Evolutionary conservation across 2,797 vertebrate species (phyloP).

Genomic region (Galago senegalensis): DNA sequence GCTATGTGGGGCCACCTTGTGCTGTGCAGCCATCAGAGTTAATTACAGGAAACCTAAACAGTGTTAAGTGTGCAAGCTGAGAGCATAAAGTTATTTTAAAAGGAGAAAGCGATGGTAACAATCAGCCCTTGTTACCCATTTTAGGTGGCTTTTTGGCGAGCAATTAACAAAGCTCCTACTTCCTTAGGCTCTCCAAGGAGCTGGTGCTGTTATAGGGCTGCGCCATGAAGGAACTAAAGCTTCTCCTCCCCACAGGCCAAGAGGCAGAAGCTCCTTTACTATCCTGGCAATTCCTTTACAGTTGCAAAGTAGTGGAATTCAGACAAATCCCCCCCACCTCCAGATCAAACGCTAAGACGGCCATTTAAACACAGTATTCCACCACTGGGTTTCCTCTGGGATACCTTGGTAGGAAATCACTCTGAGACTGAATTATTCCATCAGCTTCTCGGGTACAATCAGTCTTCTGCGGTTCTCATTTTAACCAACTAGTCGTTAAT

Average conservation of each 20-base stretch:
- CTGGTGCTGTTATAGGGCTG: conserved; percentile 75
- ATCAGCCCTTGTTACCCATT: conserved; percentile 75
- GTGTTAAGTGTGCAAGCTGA: conserved; percentile 74
- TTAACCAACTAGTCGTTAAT: neutral
- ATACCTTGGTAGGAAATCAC: conserved; percentile 38
- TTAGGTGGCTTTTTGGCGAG: conserved; percentile 84
- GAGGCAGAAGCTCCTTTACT: conserved; percentile 86
- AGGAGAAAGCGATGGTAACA: conserved; percentile 74
- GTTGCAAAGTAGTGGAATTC: conserved; percentile 80
- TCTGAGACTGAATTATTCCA: neutral
- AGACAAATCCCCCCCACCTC: conserved; percentile 72
- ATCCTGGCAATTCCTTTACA: conserved; percentile 83
- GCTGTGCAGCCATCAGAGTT: conserved; percentile 28
- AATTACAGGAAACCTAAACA: conserved; percentile 86
- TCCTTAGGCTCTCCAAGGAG: conserved; percentile 86
- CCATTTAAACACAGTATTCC: conserved; percentile 73
- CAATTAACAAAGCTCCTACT: conserved; percentile 89
- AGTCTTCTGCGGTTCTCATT: neutral
- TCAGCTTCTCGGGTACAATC: conserved; percentile 15
- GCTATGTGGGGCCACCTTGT: neutral
- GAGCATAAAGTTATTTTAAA: conserved; percentile 73
- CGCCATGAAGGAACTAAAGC: conserved; percentile 81
- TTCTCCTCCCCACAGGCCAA: conserved; percentile 79
- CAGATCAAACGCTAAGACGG: conserved; percentile 71
- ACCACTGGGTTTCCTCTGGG: conserved; percentile 62